Percentiles rank a stretch among this genome's conserved stretches.
Conservation (phyloP, 1,140 invertebrate species). For the Colletes gigas region DNA sequence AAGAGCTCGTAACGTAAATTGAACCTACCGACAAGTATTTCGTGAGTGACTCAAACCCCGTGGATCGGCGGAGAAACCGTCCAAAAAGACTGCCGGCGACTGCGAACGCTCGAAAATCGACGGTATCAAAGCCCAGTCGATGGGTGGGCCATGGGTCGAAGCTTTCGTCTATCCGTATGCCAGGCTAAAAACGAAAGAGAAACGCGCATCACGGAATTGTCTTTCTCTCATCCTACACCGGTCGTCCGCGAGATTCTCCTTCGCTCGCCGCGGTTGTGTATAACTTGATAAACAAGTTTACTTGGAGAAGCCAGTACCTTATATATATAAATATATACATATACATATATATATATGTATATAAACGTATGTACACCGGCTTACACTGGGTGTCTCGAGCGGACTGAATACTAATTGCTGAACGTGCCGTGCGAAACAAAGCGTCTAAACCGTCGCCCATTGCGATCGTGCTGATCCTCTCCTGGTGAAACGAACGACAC, state of each 20-base stretch:
- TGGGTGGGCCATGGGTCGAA: not conserved
- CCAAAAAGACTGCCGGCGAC: not conserved
- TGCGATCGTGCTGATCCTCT: not conserved
- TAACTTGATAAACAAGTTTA: slow-evolving; percentile 69
- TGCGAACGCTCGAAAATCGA: slow-evolving; percentile 34
- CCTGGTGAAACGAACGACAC: slow-evolving; percentile 7
- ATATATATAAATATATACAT: slow-evolving; percentile 28
- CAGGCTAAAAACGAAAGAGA: slow-evolving; percentile 17
- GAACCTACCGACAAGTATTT: slow-evolving; percentile 43
- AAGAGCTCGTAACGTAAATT: slow-evolving; percentile 60
- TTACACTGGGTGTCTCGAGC: slow-evolving; percentile 60
- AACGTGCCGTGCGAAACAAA: slow-evolving; percentile 39
- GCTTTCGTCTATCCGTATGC: not conserved
- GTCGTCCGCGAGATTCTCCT: slow-evolving; percentile 42
- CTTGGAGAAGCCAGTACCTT: slow-evolving; percentile 60
- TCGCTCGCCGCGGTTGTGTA: slow-evolving; percentile 40
- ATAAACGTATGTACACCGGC: not conserved
- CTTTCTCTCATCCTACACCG: slow-evolving; percentile 28
- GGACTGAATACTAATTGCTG: slow-evolving; percentile 57
- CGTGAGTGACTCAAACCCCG: slow-evolving; percentile 26
- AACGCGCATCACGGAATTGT: slow-evolving; percentile 47
- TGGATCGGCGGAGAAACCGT: not conserved
- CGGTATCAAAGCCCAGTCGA: not conserved
- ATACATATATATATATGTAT: too few species aligned
- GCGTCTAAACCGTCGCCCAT: slow-evolving; percentile 2